Percentiles rank a stretch among this genome's conserved stretches.
These are phyloP conservation scores for Drosophila asahinai DNA, from an alignment of 1,140 invertebrate genomes.

Conservation along the genomic window DNA sequence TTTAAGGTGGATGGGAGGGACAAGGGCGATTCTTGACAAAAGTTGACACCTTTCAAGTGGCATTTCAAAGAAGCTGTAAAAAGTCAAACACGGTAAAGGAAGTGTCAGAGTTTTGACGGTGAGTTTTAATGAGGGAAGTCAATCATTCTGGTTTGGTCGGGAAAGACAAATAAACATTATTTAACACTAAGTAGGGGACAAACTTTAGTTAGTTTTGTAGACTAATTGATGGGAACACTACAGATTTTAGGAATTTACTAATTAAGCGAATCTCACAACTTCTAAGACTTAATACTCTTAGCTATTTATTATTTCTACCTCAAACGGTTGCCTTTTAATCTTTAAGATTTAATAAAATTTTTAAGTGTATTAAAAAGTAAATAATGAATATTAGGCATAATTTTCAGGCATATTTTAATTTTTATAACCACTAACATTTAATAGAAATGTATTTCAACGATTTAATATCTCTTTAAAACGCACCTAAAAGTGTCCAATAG, in stretches of 20 bases:
- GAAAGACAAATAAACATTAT: not conserved
- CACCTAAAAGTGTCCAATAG: not conserved
- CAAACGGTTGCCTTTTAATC: too few species aligned
- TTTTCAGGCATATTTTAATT: too few species aligned
- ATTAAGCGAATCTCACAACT: not conserved
- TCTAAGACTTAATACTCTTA: not conserved
- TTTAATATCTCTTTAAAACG: not conserved
- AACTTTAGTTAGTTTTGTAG: not conserved
- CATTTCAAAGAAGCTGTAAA: slow-evolving; percentile 27
- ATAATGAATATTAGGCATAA: too few species aligned
- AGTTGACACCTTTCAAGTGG: slow-evolving; percentile 45
- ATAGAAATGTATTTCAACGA: too few species aligned
- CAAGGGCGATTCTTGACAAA: slow-evolving; percentile 20
- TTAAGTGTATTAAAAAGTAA: too few species aligned
- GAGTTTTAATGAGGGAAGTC: not conserved
- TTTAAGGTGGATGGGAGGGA: not conserved
- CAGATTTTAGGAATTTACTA: not conserved
- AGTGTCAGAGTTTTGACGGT: slow-evolving; percentile 9
- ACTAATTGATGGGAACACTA: not conserved
- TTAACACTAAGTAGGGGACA: not conserved
- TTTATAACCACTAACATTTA: too few species aligned
- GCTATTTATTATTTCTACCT: not conserved
- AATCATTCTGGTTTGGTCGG: not conserved
- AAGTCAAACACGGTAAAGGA: slow-evolving; percentile 9
- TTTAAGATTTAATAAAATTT: too few species aligned